These are phyloP conservation scores for Mactromeris polynyma DNA, from an alignment of 2,888 invertebrate species.

Conservation along the genomic window DNA sequence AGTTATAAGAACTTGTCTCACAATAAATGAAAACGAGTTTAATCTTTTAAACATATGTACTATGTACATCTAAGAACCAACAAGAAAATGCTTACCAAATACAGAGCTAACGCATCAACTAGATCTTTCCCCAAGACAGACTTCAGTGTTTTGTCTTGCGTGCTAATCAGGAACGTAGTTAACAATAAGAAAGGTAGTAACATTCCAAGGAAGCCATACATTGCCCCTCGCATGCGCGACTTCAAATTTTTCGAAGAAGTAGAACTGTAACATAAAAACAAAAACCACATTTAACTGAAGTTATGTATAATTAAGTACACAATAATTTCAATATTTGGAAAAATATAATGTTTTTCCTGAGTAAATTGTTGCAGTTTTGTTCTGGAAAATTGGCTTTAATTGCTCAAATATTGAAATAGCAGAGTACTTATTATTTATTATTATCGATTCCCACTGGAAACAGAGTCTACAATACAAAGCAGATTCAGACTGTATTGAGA, in stretches of 20 bases:
- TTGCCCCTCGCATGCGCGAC: slow-evolving; percentile 84
- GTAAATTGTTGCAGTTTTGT: slow-evolving; percentile 7
- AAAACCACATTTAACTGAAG: background rate
- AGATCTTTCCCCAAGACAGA: slow-evolving; percentile 81
- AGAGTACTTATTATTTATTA: background rate
- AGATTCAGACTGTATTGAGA: background rate
- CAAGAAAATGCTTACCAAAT: slow-evolving; percentile 82
- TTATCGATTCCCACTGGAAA: background rate
- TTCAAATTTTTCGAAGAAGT: slow-evolving; percentile 81
- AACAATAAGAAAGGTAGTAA: slow-evolving; percentile 84
- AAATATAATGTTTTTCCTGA: background rate
- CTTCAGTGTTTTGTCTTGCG: slow-evolving; percentile 80
- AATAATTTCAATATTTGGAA: background rate
- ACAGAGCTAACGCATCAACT: slow-evolving; percentile 80
- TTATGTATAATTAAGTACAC: background rate
- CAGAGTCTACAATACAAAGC: background rate
- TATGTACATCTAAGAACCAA: background rate
- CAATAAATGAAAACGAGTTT: too few species aligned
- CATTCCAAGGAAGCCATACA: slow-evolving; percentile 86
- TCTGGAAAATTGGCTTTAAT: background rate
- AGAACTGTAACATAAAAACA: slow-evolving; percentile 66
- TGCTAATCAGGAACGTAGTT: slow-evolving; percentile 85
- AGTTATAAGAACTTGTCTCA: too few species aligned
- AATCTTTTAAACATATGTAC: too few species aligned
- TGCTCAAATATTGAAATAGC: background rate